Evolutionary conservation across 2,113 vertebrate genomes (phyloP).

Genomic region (Coptodon rendalli): DNA sequence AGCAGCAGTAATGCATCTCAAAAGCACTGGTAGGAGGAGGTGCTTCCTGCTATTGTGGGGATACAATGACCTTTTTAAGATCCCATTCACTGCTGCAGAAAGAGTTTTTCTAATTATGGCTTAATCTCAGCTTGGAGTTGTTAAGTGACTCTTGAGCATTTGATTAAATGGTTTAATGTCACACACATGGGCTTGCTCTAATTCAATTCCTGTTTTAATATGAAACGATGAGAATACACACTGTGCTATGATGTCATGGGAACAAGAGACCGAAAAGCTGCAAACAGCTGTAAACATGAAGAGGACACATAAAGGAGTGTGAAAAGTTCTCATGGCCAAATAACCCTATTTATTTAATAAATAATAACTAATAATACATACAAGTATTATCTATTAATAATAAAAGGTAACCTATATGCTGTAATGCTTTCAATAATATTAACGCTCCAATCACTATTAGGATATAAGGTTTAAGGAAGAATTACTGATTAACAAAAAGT

Average conservation of each 20-base stretch:
- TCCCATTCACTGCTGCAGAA: neutral
- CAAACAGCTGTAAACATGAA: neutral
- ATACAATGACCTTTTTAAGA: constrained; percentile 26
- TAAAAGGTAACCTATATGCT: neutral
- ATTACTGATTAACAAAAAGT: neutral
- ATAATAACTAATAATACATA: neutral
- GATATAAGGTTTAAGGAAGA: neutral
- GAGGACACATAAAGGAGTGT: neutral
- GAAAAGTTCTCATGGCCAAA: neutral
- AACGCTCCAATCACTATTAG: neutral
- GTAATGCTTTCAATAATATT: neutral
- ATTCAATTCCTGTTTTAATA: constrained; percentile 49
- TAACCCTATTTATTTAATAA: neutral
- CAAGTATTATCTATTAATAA: neutral
- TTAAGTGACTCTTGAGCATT: constrained; percentile 30
- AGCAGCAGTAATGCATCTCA: neutral
- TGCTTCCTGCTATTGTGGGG: neutral
- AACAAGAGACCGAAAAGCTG: constrained; percentile 12
- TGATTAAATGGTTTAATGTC: constrained; percentile 17
- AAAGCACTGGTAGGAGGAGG: neutral
- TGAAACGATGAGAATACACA: constrained; percentile 27
- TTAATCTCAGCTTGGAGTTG: neutral
- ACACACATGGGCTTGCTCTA: neutral
- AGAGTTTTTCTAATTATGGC: constrained; percentile 14
- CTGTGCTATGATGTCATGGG: constrained; percentile 17